Base-by-base conservation (phyloP, 2,888 invertebrate species). In the Ichneumoninae sp. region DNA sequence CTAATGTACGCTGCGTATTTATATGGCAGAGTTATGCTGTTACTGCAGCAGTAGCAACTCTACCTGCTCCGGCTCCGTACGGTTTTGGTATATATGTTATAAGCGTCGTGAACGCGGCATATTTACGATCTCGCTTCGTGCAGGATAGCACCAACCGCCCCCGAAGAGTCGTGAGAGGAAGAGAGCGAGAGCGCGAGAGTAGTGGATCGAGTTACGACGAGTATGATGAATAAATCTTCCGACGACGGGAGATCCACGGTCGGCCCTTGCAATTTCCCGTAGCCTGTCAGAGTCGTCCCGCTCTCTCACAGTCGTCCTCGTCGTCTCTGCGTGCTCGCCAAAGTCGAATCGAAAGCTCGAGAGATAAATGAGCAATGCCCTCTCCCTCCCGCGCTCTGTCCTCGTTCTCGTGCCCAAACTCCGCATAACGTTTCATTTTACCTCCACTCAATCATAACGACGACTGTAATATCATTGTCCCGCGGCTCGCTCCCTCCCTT, bases 141-240 rank as follows among this genome's bases (percentile, higher is more conserved):
- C n/a, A 62, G 62, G 62, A 36, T 66, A 54, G 36, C 19, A 57
- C 52, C n/a, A 52, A 60, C 30, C 54, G 36, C 80, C 70, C 72
- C 71, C 19, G 26, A 71, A 66, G 65, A 60, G 52, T 44, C 30
- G 40, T 8, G 71, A 65, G 62, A 30, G 47, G 3, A 44, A 47
- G 33, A 62, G 78, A 40, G 68, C 33, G 44, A 19, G 44, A 69
- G 72, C 50, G 70, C 26, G 70, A 52, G 68, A 70, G 78, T 52
- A 82, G 75, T 75, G 83, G 83, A 83, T 83, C 83, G 83, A 79
- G 83, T 80, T 83, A 83, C 84, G 80, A 80, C 79, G 83, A 83
- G 83, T 83, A 83, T 83, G 83, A 83, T 83, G 83, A 83, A 83
- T 83, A 84, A 84, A 84, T 84, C 84, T 81, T 77, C 72, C 84